Evolutionary conservation across 2,797 vertebrate species (phyloP).

Genomic region (Myoxocephalus aenaeus): DNA sequence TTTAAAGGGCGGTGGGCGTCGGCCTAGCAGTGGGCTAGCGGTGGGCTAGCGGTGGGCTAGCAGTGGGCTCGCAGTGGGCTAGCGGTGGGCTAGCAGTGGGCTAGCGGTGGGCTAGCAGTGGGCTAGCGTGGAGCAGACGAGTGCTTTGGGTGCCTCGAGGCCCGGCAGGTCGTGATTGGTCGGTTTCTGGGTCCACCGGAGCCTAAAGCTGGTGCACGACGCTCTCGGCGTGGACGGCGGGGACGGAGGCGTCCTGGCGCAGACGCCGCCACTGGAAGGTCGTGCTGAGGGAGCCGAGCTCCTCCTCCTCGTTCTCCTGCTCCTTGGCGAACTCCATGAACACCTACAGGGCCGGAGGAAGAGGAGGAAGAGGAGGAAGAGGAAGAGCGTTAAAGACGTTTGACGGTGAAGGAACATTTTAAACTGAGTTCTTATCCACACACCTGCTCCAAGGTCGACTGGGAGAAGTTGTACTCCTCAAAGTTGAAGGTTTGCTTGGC

Average conservation of each 20-base stretch:
- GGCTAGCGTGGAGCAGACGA: slow-evolving; percentile 10
- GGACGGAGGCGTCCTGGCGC: slow-evolving; percentile 81
- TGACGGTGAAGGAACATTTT: neutral
- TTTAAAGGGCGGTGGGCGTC: slow-evolving; percentile 5
- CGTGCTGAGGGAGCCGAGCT: slow-evolving; percentile 90
- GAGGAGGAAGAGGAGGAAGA: accelerated
- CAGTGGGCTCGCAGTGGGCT: no score
- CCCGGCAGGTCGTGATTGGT: neutral
- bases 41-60: no score
- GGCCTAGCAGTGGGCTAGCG: no score
- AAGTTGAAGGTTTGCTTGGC: slow-evolving; percentile 88
- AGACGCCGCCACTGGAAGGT: slow-evolving; percentile 94
- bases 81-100: no score
- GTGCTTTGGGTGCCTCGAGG: slow-evolving; percentile 13
- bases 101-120: no score
- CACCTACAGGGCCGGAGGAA: slow-evolving; percentile 87
- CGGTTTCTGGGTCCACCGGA: slow-evolving; percentile 1
- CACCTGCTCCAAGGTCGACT: slow-evolving; percentile 92
- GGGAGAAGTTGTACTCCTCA: slow-evolving; percentile 95
- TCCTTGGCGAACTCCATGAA: slow-evolving; percentile 97
- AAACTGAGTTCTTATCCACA: neutral
- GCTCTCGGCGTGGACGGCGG: slow-evolving; percentile 77
- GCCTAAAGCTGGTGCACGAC: slow-evolving; percentile 84
- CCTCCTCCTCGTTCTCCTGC: slow-evolving; percentile 93
- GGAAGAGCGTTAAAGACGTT: neutral